Percentiles rank a stretch among this genome's conserved stretches.
phyloP scores from a whole-genome alignment of 2,888 invertebrate species.

The Ectemnius lituratus region DNA sequence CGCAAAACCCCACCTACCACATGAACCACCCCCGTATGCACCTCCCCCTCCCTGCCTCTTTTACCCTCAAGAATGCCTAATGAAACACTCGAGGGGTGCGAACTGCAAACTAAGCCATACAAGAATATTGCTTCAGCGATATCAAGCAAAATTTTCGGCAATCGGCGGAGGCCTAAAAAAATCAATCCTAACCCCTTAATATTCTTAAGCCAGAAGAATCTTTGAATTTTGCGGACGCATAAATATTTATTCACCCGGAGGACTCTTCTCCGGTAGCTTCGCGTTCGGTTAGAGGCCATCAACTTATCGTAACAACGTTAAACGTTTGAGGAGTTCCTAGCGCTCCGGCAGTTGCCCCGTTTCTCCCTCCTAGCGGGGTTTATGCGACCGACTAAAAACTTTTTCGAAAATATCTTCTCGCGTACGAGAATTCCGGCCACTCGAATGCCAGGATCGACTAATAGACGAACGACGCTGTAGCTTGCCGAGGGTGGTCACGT shows the following conservation, averaged over 20 bases:
- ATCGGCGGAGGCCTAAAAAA: constrained; percentile 8
- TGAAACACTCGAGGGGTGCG: constrained; percentile 3
- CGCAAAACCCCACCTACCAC: too few relatives aligned
- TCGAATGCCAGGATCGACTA: too few relatives aligned
- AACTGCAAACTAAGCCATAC: not conserved
- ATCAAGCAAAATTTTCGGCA: too few relatives aligned
- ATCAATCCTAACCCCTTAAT: not conserved
- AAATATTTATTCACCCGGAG: constrained; percentile 5
- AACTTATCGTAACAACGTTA: not conserved
- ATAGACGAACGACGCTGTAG: too few relatives aligned
- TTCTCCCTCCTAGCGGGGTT: not conserved
- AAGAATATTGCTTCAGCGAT: too few relatives aligned
- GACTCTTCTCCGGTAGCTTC: not conserved
- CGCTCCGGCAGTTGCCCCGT: not conserved
- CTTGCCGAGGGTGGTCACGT: too few relatives aligned
- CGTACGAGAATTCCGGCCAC: too few relatives aligned
- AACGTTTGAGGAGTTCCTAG: not conserved
- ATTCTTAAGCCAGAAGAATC: not conserved
- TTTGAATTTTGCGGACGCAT: not conserved
- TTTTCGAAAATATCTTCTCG: too few relatives aligned
- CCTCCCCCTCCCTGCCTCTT: too few relatives aligned
- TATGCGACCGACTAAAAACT: too few relatives aligned
- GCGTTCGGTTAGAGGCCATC: too few relatives aligned
- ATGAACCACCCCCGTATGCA: too few relatives aligned
- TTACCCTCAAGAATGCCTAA: not conserved